phyloP scores from a whole-genome alignment of 37 sponge, comb jelly and placozoan species.

The Hexactinellida sp. region DNA sequence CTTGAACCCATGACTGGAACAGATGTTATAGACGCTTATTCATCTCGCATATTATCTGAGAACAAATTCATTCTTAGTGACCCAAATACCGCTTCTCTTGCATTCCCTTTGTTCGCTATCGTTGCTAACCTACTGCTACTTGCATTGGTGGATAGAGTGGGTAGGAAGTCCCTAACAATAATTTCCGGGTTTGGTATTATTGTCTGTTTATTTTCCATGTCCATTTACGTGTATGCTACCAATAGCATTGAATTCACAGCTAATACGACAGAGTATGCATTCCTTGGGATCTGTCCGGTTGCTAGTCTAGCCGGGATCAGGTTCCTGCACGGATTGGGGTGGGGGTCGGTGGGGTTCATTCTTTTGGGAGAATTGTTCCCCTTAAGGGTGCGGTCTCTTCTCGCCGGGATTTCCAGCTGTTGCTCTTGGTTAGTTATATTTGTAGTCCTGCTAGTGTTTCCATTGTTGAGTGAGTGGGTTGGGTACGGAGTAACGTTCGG shows the following conservation, averaged over 20 bases:
- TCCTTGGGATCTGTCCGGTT: background rate
- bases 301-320: background rate
- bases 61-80: background rate
- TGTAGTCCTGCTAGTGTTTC: background rate
- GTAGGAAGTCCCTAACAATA: background rate
- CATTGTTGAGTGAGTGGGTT: background rate
- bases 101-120: background rate
- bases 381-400: background rate
- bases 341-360: constrained; percentile 10
- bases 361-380: background rate
- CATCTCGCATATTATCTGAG: background rate
- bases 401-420: background rate
- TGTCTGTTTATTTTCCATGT: background rate
- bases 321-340: constrained; percentile 5
- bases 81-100: background rate
- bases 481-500: background rate
- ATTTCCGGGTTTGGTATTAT: background rate
- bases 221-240: background rate
- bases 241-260: background rate
- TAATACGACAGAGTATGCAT: background rate
- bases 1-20: background rate
- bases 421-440: background rate
- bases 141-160: background rate
- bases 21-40: background rate
- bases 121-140: background rate